Percentiles rank a stretch among this genome's conserved stretches.
Conservation (phyloP, 2,113 vertebrate genomes). For the Syngnathus typhle region DNA sequence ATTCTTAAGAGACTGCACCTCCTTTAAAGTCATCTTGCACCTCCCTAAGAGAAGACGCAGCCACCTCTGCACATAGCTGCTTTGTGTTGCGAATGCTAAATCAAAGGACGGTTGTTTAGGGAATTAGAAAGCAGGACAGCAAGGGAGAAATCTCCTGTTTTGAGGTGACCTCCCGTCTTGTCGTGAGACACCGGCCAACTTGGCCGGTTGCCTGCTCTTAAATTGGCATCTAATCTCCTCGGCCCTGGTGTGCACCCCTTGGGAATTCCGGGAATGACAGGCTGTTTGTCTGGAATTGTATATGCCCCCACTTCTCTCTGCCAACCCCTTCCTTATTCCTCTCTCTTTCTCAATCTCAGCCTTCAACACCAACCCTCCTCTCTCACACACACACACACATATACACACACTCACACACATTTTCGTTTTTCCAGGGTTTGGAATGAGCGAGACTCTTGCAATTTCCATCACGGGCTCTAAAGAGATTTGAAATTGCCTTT, state of each 20-base stretch:
- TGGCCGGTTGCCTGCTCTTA: conserved; percentile 61
- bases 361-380: conserved; percentile 10
- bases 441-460: conserved; percentile 47
- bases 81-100: conserved; percentile 51
- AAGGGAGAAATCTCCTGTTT: conserved; percentile 46
- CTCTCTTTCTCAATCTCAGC: conserved; percentile 40
- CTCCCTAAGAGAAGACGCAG: conserved; percentile 14
- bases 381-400: background rate
- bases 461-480: conserved; percentile 65
- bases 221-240: conserved; percentile 73
- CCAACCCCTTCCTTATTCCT: conserved; percentile 18
- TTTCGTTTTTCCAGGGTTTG: conserved; percentile 40
- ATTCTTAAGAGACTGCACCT: background rate
- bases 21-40: background rate
- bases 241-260: conserved; percentile 38
- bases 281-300: conserved; percentile 72
- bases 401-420: conserved; percentile 6
- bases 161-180: conserved; percentile 68
- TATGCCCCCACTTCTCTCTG: conserved; percentile 32
- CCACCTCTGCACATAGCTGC: conserved; percentile 22
- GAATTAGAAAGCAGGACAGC: conserved; percentile 43
- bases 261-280: conserved; percentile 67
- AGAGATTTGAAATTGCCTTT: conserved; percentile 70
- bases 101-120: conserved; percentile 16
- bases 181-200: conserved; percentile 55